Evolutionary conservation across 2,797 vertebrate species (phyloP).

Genomic region (Phalanger gymnotis): DNA sequence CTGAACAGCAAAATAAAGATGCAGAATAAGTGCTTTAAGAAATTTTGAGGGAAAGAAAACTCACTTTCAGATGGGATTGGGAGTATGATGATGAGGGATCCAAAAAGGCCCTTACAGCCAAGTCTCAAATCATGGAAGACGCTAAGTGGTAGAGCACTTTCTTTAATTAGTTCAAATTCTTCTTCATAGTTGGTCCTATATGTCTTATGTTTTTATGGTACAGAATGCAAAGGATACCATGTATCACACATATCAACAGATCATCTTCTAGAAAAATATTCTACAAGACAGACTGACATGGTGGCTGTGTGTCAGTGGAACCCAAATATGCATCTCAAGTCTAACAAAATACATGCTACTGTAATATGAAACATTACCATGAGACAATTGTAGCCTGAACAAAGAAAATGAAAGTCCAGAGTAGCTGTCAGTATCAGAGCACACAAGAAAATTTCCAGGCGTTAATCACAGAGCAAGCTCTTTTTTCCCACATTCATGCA

Average conservation of each 20-base stretch:
- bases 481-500: slow-evolving; percentile 12
- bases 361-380: not conserved
- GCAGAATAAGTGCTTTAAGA: not conserved
- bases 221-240: slow-evolving; percentile 5
- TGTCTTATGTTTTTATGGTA: slow-evolving; percentile 26
- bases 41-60: not conserved
- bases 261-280: slow-evolving; percentile 6
- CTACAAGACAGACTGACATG: slow-evolving; percentile 3
- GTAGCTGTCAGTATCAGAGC: not conserved
- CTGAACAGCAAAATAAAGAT: not conserved
- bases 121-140: not conserved
- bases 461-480: not conserved
- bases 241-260: not conserved
- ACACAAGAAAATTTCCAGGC: not conserved
- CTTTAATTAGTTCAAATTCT: not conserved
- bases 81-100: not conserved
- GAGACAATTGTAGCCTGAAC: not conserved
- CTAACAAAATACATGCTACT: not conserved
- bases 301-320: not conserved
- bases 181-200: not conserved
- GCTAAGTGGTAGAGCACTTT: not conserved
- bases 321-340: not conserved
- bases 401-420: slow-evolving; percentile 1
- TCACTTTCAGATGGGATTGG: not conserved
- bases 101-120: not conserved